A percentile compares a stretch with the other conserved stretches of the same genome.
phyloP scores from a whole-genome alignment of 2,888 invertebrate genomes.

The Trissonchulus sp. region DNA sequence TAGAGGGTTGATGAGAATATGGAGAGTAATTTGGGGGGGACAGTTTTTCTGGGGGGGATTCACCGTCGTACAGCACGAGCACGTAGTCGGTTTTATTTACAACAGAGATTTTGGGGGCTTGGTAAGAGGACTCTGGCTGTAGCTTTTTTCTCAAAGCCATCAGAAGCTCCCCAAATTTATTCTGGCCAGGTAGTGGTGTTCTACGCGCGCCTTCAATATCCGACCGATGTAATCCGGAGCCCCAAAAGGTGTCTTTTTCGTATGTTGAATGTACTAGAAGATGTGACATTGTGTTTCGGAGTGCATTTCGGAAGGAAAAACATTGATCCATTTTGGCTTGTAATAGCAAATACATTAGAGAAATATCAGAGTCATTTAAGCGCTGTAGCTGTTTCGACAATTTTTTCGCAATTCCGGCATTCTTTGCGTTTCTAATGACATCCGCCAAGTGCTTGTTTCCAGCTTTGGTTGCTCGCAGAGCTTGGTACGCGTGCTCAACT shows the following conservation, averaged over 20 bases:
- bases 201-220: not conserved
- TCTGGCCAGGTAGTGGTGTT: not conserved
- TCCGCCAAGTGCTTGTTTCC: not conserved
- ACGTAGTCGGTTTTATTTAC: not conserved
- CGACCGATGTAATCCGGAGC: not conserved
- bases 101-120: not conserved
- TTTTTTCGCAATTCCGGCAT: not conserved
- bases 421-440: not conserved
- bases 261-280: not conserved
- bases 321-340: not conserved
- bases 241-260: not conserved
- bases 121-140: not conserved
- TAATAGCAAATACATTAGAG: not conserved
- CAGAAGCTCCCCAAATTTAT: not conserved
- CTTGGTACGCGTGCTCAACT: not conserved
- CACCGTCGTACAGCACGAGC: not conserved
- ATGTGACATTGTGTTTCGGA: not conserved
- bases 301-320: not conserved
- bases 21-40: too few species aligned
- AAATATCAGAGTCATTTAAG: not conserved
- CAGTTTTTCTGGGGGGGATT: slow-evolving; percentile 1
- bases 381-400: not conserved
- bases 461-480: not conserved
- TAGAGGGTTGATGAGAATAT: too few species aligned
- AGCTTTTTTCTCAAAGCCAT: not conserved